Conservation (phyloP, 2,888 invertebrate genomes). For the Apotomis turbidana region DNA sequence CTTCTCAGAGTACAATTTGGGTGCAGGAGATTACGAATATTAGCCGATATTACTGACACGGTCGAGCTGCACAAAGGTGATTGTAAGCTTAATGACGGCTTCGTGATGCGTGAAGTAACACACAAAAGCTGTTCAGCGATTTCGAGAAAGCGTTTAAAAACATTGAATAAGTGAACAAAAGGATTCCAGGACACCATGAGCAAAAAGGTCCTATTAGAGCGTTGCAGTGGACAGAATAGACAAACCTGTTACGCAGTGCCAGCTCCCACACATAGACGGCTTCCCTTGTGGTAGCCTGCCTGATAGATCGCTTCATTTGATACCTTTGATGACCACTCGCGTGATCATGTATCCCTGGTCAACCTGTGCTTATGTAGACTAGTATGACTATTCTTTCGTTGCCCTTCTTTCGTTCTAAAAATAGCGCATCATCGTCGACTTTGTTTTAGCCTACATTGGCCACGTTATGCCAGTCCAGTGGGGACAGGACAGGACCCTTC, state of each 20-base stretch:
- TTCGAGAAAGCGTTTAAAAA: slow-evolving; percentile 29
- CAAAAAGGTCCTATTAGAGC: slow-evolving; percentile 53
- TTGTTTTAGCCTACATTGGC: neutral
- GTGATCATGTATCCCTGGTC: slow-evolving; percentile 53
- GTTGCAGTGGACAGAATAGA: slow-evolving; percentile 61
- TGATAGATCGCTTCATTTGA: slow-evolving; percentile 78
- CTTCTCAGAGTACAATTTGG: slow-evolving; percentile 66
- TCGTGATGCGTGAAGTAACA: slow-evolving; percentile 47
- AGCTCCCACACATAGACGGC: slow-evolving; percentile 78
- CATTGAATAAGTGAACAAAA: slow-evolving; percentile 12
- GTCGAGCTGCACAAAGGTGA: slow-evolving; percentile 60
- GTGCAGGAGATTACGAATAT: slow-evolving; percentile 51
- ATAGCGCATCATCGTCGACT: neutral
- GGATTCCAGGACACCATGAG: slow-evolving; percentile 1
- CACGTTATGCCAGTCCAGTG: neutral
- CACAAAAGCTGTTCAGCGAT: slow-evolving; percentile 17
- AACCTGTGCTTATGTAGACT: slow-evolving; percentile 24
- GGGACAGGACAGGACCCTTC: neutral
- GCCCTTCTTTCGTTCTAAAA: neutral
- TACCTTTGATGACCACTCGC: slow-evolving; percentile 63
- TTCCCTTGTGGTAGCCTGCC: slow-evolving; percentile 74
- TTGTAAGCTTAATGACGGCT: slow-evolving; percentile 52
- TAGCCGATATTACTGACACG: slow-evolving; percentile 60
- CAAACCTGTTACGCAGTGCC: slow-evolving; percentile 70
- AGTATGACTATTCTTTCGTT: neutral